A percentile compares a stretch with the other conserved stretches of the same genome.
Evolutionary conservation across 2,888 invertebrate genomes (phyloP).

Genomic region (Melanchra persicariae): DNA sequence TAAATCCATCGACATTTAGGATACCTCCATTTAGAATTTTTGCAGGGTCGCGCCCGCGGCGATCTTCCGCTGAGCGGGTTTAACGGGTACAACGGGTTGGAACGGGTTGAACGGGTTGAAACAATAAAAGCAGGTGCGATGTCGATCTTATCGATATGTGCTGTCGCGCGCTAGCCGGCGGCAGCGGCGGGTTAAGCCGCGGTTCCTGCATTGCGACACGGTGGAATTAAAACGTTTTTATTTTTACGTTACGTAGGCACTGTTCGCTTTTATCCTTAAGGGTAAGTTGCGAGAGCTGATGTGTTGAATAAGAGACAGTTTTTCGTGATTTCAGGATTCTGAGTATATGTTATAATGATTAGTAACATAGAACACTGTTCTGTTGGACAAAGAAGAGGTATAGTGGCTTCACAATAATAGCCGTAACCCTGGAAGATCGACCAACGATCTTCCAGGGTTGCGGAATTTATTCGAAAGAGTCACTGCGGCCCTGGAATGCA

Average conservation of each 20-base stretch:
- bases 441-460: too few relatives aligned
- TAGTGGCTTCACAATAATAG: too few relatives aligned
- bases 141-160: constrained; percentile 85
- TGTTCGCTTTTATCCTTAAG: constrained; percentile 54
- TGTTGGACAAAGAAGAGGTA: too few relatives aligned
- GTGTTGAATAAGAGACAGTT: not conserved
- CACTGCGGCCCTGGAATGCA: too few relatives aligned
- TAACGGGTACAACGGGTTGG: constrained; percentile 69
- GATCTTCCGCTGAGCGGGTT: constrained; percentile 69
- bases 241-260: constrained; percentile 56
- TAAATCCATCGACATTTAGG: constrained; percentile 67
- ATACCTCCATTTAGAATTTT: constrained; percentile 81
- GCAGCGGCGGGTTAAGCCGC: constrained; percentile 74
- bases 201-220: constrained; percentile 72
- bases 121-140: constrained; percentile 83
- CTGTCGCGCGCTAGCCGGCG: constrained; percentile 81
- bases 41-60: constrained; percentile 66
- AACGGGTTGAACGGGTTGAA: constrained; percentile 75
- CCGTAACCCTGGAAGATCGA: too few relatives aligned
- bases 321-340: not conserved
- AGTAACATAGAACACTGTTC: too few relatives aligned
- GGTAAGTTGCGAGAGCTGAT: constrained; percentile 1
- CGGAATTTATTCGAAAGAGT: too few relatives aligned
- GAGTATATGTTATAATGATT: not conserved
- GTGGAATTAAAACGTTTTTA: constrained; percentile 65